Base-by-base conservation (phyloP, 2,888 invertebrate species). In the Trichopoda pennipes region DNA sequence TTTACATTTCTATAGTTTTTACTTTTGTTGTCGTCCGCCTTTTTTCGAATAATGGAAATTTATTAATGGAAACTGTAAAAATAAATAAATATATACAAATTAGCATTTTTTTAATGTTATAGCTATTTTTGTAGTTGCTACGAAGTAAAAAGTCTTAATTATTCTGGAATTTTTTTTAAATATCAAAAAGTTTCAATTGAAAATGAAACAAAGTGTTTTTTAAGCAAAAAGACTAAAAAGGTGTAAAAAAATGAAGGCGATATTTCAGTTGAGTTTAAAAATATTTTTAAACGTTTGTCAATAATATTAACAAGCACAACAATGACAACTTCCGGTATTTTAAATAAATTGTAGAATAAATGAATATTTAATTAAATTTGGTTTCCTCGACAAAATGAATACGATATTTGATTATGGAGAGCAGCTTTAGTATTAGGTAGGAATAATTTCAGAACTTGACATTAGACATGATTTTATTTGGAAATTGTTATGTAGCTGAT, bases 31-130 rank as follows among this genome's bases (percentile, higher is more conserved):
- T 35, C 3, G 63, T 51, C 49, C 35, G 38, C 12, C 23, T 75
- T 70, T 69, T 19, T 44, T 58, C 53, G 23, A 42, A 80, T 70
- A 60, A 35, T 8, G 17, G 23, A 66, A 23, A 28, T 28, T 61
- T 72, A 12, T 68, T 64, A 58, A 55, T 72, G 55, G 55, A 60
- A 75, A 19, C 82, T 82, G 82, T 38, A 82, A 82, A 66, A 17
- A 66, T 63, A 74, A 68, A 69, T 28, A 51, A 66, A 68, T 23
- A 56, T 38, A 38, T 44, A 61, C 47, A 56, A 75, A 76, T 79
- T 76, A 79, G 51, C 66, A 82, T 79, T 68, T 68, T 47, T 35
- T 53, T 12, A 38, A 47, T 58, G 28, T 58, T 35, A 51, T 23
- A 8, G 12, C 0, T 44, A 19, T 64, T 66, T 23, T 17, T 49